phyloP scores from a whole-genome alignment of 2,888 invertebrate species.

The Nomada ferruginata region DNA sequence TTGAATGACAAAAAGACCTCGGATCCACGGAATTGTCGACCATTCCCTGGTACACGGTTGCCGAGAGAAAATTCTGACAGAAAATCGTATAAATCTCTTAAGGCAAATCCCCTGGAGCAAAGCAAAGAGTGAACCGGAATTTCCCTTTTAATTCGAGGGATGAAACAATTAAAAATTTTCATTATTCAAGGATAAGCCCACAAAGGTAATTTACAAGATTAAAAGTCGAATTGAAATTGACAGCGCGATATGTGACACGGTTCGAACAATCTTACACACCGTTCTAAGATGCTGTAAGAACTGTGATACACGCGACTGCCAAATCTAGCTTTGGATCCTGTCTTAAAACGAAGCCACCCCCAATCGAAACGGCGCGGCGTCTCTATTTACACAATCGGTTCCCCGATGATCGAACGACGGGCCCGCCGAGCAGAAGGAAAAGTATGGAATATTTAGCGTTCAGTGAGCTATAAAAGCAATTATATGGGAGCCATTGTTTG shows the following conservation, averaged over 20 bases:
- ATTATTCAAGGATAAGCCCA: too few relatives aligned
- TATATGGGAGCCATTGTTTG: slow-evolving; percentile 83
- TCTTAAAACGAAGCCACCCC: slow-evolving; percentile 70
- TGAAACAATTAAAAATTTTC: too few relatives aligned
- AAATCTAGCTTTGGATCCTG: slow-evolving; percentile 41
- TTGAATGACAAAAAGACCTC: slow-evolving; percentile 77
- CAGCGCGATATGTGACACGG: too few relatives aligned
- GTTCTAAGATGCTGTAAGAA: too few relatives aligned
- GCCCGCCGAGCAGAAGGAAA: slow-evolving; percentile 78
- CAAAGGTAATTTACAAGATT: background rate
- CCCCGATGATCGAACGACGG: slow-evolving; percentile 77
- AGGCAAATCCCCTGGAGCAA: background rate
- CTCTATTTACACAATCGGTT: slow-evolving; percentile 82
- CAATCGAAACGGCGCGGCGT: slow-evolving; percentile 51
- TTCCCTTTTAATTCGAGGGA: too few relatives aligned
- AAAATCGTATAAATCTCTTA: slow-evolving; percentile 27
- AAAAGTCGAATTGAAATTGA: too few relatives aligned
- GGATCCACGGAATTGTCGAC: slow-evolving; percentile 50
- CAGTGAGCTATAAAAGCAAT: slow-evolving; percentile 84
- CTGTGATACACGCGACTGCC: background rate
- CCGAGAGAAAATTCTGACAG: background rate
- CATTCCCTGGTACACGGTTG: slow-evolving; percentile 37
- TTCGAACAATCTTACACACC: too few relatives aligned
- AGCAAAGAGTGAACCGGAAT: too few relatives aligned
- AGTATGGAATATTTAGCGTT: slow-evolving; percentile 84